Conservation (phyloP, 2,888 invertebrate genomes). For the Heliconius cydno region DNA sequence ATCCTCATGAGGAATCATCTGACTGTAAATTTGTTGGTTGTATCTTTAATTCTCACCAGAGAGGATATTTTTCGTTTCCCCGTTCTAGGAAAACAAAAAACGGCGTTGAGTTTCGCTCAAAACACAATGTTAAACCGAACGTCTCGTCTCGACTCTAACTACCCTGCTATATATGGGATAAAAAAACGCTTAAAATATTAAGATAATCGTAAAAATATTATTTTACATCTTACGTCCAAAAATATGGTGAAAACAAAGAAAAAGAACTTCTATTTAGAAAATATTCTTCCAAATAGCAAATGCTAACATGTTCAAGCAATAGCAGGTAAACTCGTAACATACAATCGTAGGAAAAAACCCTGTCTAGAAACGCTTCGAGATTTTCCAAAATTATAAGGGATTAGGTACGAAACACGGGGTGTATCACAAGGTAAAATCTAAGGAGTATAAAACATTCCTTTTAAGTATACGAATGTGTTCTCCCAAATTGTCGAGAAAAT, state of each 20-base stretch:
- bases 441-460: constrained; percentile 9
- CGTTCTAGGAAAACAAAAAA: not conserved
- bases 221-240: not conserved
- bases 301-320: not conserved
- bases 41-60: not conserved
- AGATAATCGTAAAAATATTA: no score
- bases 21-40: not conserved
- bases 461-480: constrained; percentile 4
- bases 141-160: no score
- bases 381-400: constrained; percentile 7
- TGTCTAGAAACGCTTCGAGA: not conserved
- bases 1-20: not conserved
- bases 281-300: not conserved
- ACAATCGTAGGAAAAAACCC: not conserved
- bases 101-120: no score
- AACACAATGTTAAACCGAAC: no score
- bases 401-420: not conserved
- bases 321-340: not conserved
- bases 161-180: no score
- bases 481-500: constrained; percentile 5
- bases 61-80: accelerated
- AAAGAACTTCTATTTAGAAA: not conserved
- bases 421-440: constrained; percentile 16
- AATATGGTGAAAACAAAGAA: not conserved
- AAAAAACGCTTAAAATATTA: no score